A percentile compares a stretch with the other conserved stretches of the same genome.
phyloP scores from a whole-genome alignment of 2,888 invertebrate species.

The Zhengitettix transpicula region DNA sequence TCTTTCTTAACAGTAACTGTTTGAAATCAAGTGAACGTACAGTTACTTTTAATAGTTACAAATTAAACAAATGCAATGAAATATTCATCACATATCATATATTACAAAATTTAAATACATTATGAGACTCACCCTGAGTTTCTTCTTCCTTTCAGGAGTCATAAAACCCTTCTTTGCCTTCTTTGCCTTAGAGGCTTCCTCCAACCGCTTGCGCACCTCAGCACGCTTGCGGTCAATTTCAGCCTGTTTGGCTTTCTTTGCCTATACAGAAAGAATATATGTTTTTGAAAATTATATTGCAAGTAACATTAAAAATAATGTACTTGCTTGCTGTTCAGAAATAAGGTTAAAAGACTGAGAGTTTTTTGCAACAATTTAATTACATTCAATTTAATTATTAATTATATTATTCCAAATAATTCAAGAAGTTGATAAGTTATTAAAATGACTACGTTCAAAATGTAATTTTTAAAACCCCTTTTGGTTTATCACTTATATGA shows the following conservation, averaged over 20 bases:
- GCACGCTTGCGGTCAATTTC: conserved; percentile 98
- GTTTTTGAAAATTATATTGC: background rate
- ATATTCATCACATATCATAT: background rate
- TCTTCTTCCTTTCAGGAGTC: conserved; percentile 99
- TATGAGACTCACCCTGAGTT: conserved; percentile 71
- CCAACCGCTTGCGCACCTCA: conserved; percentile 96
- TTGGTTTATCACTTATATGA: too few relatives aligned
- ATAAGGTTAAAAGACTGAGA: too few relatives aligned
- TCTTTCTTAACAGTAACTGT: conserved; percentile 97
- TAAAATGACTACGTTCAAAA: too few relatives aligned
- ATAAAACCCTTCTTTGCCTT: conserved; percentile 99
- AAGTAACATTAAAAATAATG: background rate
- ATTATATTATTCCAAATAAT: too few relatives aligned
- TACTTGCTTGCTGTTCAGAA: too few relatives aligned
- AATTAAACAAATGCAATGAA: background rate
- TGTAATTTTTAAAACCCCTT: too few relatives aligned
- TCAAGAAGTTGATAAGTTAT: too few relatives aligned
- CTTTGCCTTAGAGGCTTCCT: conserved; percentile 96
- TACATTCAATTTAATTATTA: too few relatives aligned
- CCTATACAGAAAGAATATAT: conserved; percentile 35
- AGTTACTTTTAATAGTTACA: background rate
- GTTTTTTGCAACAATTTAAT: too few relatives aligned
- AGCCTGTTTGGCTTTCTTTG: conserved; percentile 94
- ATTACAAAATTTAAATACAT: background rate
- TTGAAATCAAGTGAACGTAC: conserved; percentile 5